These are phyloP conservation scores for Agonopterix heracliana DNA, from an alignment of 2,888 invertebrate genomes.

Conservation along the genomic window DNA sequence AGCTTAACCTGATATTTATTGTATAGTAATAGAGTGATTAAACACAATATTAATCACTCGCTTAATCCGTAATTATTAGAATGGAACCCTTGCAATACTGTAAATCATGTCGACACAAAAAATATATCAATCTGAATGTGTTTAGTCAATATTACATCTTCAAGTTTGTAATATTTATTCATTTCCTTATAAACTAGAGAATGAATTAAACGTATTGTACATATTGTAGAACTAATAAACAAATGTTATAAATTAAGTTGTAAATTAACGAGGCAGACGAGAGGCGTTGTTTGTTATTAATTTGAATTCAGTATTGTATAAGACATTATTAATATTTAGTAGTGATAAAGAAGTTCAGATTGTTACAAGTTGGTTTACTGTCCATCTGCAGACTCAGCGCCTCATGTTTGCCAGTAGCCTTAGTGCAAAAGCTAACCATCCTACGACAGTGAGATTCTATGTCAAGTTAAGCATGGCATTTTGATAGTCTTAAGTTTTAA, in stretches of 20 bases:
- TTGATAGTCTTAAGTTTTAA: constrained; percentile 39
- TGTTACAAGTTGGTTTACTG: too few relatives aligned
- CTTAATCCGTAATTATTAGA: too few relatives aligned
- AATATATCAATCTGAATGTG: too few relatives aligned
- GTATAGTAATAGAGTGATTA: too few relatives aligned
- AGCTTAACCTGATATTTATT: too few relatives aligned
- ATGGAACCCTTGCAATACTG: too few relatives aligned
- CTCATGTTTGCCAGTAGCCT: background rate
- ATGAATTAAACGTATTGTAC: background rate
- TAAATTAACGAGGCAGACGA: background rate
- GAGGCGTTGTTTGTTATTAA: too few relatives aligned
- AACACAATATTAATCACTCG: too few relatives aligned
- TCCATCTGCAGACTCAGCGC: background rate
- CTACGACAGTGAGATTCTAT: constrained; percentile 43
- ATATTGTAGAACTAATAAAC: background rate
- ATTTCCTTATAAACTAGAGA: background rate
- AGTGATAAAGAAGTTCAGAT: too few relatives aligned
- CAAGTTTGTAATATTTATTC: background rate
- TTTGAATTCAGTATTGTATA: too few relatives aligned
- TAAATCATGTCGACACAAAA: too few relatives aligned
- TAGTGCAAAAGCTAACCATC: constrained; percentile 18
- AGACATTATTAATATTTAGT: too few relatives aligned
- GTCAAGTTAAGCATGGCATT: constrained; percentile 48
- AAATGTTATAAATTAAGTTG: background rate
- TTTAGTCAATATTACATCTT: background rate